phyloP scores from a whole-genome alignment of 2,113 vertebrate species.

The Dendropsophus ebraccatus region DNA sequence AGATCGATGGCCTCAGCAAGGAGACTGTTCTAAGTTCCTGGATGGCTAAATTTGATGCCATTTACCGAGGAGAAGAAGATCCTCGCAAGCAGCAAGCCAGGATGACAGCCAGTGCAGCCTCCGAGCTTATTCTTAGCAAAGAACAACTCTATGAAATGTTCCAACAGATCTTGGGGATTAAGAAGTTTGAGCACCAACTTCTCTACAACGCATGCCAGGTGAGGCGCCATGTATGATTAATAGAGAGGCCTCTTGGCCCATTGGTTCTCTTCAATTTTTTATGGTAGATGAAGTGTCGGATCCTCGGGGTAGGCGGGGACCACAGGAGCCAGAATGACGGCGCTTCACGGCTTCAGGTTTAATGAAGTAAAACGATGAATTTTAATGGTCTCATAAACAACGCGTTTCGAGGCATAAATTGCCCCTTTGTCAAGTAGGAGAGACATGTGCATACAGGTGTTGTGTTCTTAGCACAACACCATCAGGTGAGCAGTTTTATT shows the following conservation, averaged over 20 bases:
- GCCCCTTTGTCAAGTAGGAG: too few relatives aligned
- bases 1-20: conserved; percentile 97
- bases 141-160: conserved; percentile 99
- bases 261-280: conserved; percentile 42
- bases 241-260: neutral
- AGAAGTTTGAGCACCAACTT: conserved; percentile 98
- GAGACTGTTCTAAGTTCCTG: conserved; percentile 98
- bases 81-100: conserved; percentile 94
- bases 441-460: too few relatives aligned
- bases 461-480: too few relatives aligned
- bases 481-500: too few relatives aligned
- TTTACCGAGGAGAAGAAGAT: conserved; percentile 96
- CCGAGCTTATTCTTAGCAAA: conserved; percentile 98
- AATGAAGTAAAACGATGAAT: too few relatives aligned
- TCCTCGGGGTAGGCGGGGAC: too few relatives aligned
- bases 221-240: conserved; percentile 60
- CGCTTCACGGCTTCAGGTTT: too few relatives aligned
- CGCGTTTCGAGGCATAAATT: too few relatives aligned
- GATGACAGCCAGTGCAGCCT: conserved; percentile 93
- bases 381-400: too few relatives aligned
- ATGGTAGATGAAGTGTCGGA: too few relatives aligned
- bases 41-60: conserved; percentile 98
- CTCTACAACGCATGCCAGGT: conserved; percentile 99
- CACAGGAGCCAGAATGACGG: too few relatives aligned
- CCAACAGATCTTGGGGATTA: conserved; percentile 96